Evolutionary conservation across 1,140 invertebrate species (phyloP), one percentile per base, ranked within the genome.

Genomic region (Delia radicum): DNA sequence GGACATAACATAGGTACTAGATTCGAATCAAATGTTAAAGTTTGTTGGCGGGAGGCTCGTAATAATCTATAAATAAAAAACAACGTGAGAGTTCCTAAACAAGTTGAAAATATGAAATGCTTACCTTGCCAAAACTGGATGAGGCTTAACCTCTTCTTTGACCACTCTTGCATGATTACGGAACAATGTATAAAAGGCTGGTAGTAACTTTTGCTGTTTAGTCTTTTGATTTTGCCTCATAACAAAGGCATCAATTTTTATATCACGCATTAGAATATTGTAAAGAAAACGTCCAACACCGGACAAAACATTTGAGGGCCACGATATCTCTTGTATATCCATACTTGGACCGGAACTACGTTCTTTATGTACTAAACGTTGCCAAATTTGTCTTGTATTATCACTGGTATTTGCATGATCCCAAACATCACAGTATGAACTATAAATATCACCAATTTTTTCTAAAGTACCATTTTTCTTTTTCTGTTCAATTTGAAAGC

Each of bases 111-210:
- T 46, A 15, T 26, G 12, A 48, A 37, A 27, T 33, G 37, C 24
- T 63, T 72, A 78, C 65, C 89, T 90, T 4, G 90, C 84, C 15
- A 97, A 83, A 42, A 90, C 81, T 13, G 94, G 95, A 89, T 96
- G 94, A 24, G 94, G 92, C 88, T 96, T 94, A n/a, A 95, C 89
- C 88, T 96, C 93, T 86, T 94, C 91, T 69, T 90, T 90, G 0
- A 92, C 83, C 26, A 89, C 79, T 0, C 89, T 87, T 0, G 90
- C 90, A 82, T 93, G 91, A 26, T 88, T 89, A 8, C 94, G 89
- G 83, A 93, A 95, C 29, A 96, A 87, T 37, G 92, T 91, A 82
- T 94, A 96, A 81, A 98, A 94, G 1, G 93, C 95, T 5, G 94
- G 94, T 73, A 93, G 81, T 29, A 88, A 78, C 80, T 90, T 89